These are phyloP conservation scores for Apoderus coryli DNA, from an alignment of 2,888 invertebrate genomes.

Conservation along the genomic window DNA sequence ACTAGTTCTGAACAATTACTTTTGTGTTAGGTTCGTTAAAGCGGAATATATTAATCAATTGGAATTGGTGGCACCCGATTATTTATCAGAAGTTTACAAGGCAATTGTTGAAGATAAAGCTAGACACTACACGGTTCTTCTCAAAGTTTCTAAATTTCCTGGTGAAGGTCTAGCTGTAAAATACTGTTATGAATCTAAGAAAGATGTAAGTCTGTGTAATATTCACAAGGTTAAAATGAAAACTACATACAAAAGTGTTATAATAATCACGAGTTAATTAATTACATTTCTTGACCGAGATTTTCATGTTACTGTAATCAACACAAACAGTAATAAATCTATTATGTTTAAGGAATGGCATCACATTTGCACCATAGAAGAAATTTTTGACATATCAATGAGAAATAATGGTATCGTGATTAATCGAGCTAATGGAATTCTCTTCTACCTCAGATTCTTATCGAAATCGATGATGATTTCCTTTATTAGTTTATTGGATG, in stretches of 20 bases:
- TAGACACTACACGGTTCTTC: constrained; percentile 49
- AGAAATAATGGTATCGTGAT: constrained; percentile 60
- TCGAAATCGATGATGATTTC: constrained; percentile 53
- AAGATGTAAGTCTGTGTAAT: constrained; percentile 49
- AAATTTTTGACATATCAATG: constrained; percentile 68
- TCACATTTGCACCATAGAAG: constrained; percentile 65
- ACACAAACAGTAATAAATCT: too few species aligned
- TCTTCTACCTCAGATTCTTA: constrained; percentile 57
- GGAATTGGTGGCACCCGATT: constrained; percentile 67
- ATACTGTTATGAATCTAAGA: constrained; percentile 43
- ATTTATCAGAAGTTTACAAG: constrained; percentile 60
- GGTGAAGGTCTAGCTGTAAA: constrained; percentile 51
- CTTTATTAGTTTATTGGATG: constrained; percentile 69
- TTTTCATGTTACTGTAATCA: too few species aligned
- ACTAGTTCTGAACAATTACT: constrained; percentile 2
- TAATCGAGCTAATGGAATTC: constrained; percentile 62
- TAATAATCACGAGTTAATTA: too few species aligned
- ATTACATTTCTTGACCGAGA: too few species aligned
- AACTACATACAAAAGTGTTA: too few species aligned
- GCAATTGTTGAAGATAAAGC: constrained; percentile 53
- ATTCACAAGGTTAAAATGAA: too few species aligned
- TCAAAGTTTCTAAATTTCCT: constrained; percentile 51
- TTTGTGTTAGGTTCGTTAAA: constrained; percentile 46
- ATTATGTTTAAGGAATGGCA: constrained; percentile 44
- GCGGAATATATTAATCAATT: constrained; percentile 68